Evolutionary conservation across 2,113 vertebrate species (phyloP).

Genomic region (Neopipo cinnamomea): DNA sequence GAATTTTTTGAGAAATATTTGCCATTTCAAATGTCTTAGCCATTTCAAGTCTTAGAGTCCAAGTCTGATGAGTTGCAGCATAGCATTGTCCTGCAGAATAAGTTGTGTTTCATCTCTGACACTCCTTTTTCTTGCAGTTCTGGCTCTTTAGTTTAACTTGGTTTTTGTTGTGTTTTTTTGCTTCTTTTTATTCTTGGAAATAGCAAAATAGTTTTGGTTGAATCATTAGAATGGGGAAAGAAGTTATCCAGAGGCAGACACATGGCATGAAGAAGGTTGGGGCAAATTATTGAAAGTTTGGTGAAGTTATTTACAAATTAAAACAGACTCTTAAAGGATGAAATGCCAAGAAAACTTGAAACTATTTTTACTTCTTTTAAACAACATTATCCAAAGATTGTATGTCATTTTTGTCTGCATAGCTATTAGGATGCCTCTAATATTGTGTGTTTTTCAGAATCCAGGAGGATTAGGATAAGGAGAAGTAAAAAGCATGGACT

Average conservation of each 20-base stretch:
- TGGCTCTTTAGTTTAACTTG: background rate
- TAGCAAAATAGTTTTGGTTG: background rate
- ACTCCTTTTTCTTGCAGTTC: background rate
- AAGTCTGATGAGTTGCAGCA: background rate
- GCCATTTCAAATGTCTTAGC: background rate
- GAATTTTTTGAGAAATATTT: background rate
- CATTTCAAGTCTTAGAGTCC: background rate
- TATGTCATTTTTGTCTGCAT: background rate
- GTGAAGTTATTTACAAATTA: background rate
- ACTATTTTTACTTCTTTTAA: background rate
- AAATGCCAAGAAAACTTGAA: background rate
- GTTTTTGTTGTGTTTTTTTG: background rate
- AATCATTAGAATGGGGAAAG: background rate
- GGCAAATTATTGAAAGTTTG: background rate
- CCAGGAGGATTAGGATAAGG: background rate
- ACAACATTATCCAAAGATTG: background rate
- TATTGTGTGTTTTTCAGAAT: background rate
- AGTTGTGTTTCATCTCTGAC: background rate
- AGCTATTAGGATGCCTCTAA: background rate
- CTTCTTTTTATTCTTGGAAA: background rate
- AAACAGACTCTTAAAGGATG: background rate
- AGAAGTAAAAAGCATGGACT: rapidly evolving
- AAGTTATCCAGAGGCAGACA: background rate
- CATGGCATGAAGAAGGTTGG: background rate
- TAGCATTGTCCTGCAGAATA: background rate